Evolutionary conservation across 1,140 invertebrate genomes (phyloP), one percentile per base, ranked within the genome.

Genomic region (Copidosoma floridanum): DNA sequence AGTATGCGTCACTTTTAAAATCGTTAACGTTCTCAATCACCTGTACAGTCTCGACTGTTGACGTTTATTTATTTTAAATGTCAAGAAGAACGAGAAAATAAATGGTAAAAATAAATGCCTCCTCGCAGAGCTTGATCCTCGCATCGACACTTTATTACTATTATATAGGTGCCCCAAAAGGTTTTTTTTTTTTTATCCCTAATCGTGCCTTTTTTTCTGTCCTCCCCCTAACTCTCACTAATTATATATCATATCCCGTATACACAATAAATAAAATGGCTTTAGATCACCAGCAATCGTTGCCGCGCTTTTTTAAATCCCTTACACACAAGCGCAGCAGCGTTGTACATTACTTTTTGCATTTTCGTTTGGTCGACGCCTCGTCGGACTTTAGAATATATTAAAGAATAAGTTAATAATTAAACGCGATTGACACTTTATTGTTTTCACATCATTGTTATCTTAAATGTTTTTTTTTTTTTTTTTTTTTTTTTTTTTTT

Each of bases 401-500:
- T 52, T 44, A 59, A 59, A 59, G 26, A 41, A 58, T 51, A 58
- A 51, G 35, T 58, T 51, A 53, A 59, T 47, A 48, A 48, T 52
- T n/a, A n/a, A n/a, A n/a, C n/a, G 53, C 29, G 29, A 53, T 60
- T 53, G 41, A 46, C 43, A 53, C 43, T 37, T 59, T 59, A 46
- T 53, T 53, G 16, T 38, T 52, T 52, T 52, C 18, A 23, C 48
- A 3, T 56, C 50, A 56, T 57, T 57, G n/a, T 51, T 59, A 46
- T 53, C 60, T 53, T 60, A 59, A 58, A 14, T 41, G 24, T 20
- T 47, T 50, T 58, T 58, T 44, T 57, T 50, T 63, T 57, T 61
- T 53, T 69, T 67, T 63, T 41, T 58, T 61, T 57, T 26, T 23
- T 63, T 65, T 58, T 65, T 47, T 26, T 54, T 60, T n/a, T n/a